Percentiles rank a stretch among this genome's conserved stretches.
Evolutionary conservation across 2,888 invertebrate species (phyloP).

Genomic region (Catotricha subobsoleta): DNA sequence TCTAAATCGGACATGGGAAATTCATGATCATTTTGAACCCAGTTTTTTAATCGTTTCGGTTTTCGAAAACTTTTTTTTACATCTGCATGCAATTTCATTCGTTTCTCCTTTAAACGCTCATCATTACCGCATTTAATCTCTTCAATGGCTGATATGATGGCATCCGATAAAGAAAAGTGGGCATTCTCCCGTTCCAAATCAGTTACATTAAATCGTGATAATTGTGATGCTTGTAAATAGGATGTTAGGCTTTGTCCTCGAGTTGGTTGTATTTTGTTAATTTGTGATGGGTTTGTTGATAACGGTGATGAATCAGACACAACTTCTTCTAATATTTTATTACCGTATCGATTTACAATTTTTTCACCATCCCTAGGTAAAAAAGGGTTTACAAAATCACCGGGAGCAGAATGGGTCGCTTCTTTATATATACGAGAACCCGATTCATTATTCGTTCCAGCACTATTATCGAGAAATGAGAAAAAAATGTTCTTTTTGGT

Average conservation of each 20-base stretch:
- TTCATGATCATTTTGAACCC: background rate
- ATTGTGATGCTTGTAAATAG: slow-evolving; percentile 53
- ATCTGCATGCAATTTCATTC: slow-evolving; percentile 15
- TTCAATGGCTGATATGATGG: slow-evolving; percentile 66
- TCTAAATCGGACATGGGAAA: background rate
- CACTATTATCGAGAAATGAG: background rate
- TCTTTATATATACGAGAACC: background rate
- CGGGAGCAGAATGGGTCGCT: slow-evolving; percentile 9
- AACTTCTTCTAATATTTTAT: slow-evolving; percentile 8
- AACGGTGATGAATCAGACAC: slow-evolving; percentile 15
- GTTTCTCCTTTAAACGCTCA: slow-evolving; percentile 13
- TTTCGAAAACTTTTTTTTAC: slow-evolving; percentile 1
- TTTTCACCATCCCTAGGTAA: slow-evolving; percentile 23
- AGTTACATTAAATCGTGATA: slow-evolving; percentile 44
- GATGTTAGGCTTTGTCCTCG: slow-evolving; percentile 54
- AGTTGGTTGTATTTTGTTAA: slow-evolving; percentile 31
- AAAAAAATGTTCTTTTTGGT: background rate
- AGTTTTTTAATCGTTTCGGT: background rate
- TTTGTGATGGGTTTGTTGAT: too few relatives aligned
- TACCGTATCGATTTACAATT: slow-evolving; percentile 14
- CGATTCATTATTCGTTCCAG: background rate
- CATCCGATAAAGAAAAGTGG: slow-evolving; percentile 69
- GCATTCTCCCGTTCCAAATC: slow-evolving; percentile 72
- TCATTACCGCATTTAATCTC: slow-evolving; percentile 44
- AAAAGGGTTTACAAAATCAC: slow-evolving; percentile 21